Base-by-base conservation (phyloP, 2,888 invertebrate genomes). In the Cephus runcator region DNA sequence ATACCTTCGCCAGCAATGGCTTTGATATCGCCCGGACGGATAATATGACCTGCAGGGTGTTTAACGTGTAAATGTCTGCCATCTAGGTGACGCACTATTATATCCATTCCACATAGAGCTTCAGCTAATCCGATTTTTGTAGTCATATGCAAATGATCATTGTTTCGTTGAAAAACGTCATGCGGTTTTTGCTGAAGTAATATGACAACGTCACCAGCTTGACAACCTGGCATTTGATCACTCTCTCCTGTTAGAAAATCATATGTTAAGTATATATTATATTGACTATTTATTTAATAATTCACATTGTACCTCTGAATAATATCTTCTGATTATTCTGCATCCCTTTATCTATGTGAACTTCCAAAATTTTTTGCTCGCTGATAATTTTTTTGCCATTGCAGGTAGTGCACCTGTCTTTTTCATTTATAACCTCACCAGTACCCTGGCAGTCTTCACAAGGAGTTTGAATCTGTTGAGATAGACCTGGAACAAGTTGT, bases 281-380 rank as follows among this genome's bases (percentile, higher is more conserved):
- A 40, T 40, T 40, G 2, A 6, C 15, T 40, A 40, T 40, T 15
- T 15, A 40, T 40, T 40, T 15, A 40, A 15, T 15, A 34, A 9
- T 30, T 75, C 77, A 79, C 15, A 15, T 40, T 15, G 40, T 15
- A 40, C 80, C 96, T 83, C 95, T 93, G 90, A 98, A 97, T 85
- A 94, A 94, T 81, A 98, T 96, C 91, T 96, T 97, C 90, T 97
- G 96, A 86, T 95, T 95, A 87, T 98, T 96, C 81, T 94, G 94
- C 96, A 97, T 97, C 40, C 98, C 98, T 88, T 96, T 97, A 86
- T 98, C 97, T 81, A 99, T 94, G 89, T 96, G 95, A 12, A 98
- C 96, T 91, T 98, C 97, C 75, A 98, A 92, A 82, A 96, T 95
- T 92, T 97, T 97, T 31, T 95, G 95, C 90, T 97, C 96, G 87